These are phyloP conservation scores for Euleptes europaea DNA, from an alignment of 2,113 vertebrate species.

Conservation along the genomic window DNA sequence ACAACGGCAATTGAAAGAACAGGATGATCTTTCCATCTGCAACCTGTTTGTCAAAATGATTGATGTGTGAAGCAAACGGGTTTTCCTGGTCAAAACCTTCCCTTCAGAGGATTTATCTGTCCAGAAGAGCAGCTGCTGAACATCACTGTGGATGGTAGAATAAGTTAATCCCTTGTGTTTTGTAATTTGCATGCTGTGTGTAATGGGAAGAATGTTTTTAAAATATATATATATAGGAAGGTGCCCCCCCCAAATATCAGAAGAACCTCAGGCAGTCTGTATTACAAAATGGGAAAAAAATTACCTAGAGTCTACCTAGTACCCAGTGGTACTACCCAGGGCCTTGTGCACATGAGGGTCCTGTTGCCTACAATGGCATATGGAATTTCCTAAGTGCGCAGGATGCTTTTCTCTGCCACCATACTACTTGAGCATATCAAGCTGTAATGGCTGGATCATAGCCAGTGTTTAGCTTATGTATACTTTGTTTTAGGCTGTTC, in stretches of 20 bases:
- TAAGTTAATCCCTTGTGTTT: slow-evolving; percentile 58
- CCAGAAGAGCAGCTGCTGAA: slow-evolving; percentile 57
- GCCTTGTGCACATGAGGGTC: neutral
- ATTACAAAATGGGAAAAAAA: neutral
- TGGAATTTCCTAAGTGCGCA: neutral
- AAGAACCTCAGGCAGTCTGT: slow-evolving; percentile 35
- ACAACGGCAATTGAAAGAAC: neutral
- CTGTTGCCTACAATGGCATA: neutral
- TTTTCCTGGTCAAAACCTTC: slow-evolving; percentile 47
- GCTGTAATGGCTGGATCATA: neutral
- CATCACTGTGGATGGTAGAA: slow-evolving; percentile 54
- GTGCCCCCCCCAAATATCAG: slow-evolving; percentile 15
- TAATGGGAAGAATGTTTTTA: slow-evolving; percentile 46
- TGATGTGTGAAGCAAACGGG: slow-evolving; percentile 48
- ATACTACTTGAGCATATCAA: neutral
- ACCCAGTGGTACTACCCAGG: neutral
- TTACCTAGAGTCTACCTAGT: neutral
- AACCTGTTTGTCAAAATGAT: slow-evolving; percentile 37
- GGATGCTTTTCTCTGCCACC: neutral
- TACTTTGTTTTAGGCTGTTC: neutral
- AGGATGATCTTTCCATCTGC: neutral
- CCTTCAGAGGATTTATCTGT: slow-evolving; percentile 32
- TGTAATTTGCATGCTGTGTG: slow-evolving; percentile 60
- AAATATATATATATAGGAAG: slow-evolving; percentile 47
- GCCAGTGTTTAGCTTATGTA: neutral